Base-by-base conservation (phyloP, 2,888 invertebrate genomes). In the Drosophila atroscutellata region DNA sequence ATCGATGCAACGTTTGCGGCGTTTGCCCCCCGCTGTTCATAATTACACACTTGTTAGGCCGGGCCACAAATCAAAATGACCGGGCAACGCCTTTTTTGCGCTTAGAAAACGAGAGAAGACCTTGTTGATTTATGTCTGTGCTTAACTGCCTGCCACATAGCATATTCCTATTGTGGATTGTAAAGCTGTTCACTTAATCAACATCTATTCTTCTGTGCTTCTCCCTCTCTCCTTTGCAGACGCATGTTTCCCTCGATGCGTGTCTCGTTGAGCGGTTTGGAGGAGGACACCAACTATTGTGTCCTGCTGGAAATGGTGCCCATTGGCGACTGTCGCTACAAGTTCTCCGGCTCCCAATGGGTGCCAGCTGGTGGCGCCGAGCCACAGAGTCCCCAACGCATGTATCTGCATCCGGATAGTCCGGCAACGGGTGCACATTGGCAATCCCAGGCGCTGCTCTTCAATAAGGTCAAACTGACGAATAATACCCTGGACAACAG, bases 231-330 rank as follows among this genome's bases (percentile, higher is more conserved):
- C 49, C 5, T 49, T 11, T 80, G 5, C 72, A 99, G 99, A 90
- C 96, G 98, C 51, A 98, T 99, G 98, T 99, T 98, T 92, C 99
- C 99, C 0, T 95, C 97, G 0, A 94, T 98, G 79, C 96, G 97
- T 86, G 94, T 97, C 34, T 94, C 95, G 0, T 93, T 98, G 1
- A 94, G 94, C 39, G 97, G 97, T 0, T 93, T 99, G 77, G 97
- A 98, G 80, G 96, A 97, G 32, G 95, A 96, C 32, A 94, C 95
- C 63, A 95, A 95, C 90, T 99, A 99, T 94, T 96, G 96, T 92
- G 95, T 98, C 0, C 94, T 97, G 15, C 93, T 98, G 73, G 98
- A 98, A 92, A 94, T 98, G 92, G 94, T 95, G 0, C 95, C 97
- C 5, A 95, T 96, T 8, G 96, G 97, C 51, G 95, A 96, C 78